phyloP scores from a whole-genome alignment of 2,888 invertebrate species.

The Apeira syringaria region DNA sequence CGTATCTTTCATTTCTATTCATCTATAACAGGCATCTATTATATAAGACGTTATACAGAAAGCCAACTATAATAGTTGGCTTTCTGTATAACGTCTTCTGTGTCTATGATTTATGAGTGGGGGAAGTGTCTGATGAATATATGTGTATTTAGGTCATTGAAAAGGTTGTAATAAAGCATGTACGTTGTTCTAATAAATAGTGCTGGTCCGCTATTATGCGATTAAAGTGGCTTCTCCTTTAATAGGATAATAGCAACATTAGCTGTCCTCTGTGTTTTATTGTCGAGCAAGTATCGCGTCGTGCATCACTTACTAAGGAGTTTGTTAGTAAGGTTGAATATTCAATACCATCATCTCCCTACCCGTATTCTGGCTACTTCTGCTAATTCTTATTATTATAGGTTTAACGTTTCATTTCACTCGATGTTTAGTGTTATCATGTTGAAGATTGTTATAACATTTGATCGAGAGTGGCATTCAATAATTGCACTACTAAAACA shows the following conservation, averaged over 20 bases:
- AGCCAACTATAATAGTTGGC: conserved; percentile 10
- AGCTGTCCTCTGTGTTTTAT: conserved; percentile 17
- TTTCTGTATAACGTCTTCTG: conserved; percentile 11
- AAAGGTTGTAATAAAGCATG: conserved; percentile 49
- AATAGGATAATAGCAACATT: conserved; percentile 38
- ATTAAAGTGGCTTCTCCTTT: conserved; percentile 41
- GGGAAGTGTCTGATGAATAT: conserved; percentile 54
- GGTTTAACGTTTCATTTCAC: no score
- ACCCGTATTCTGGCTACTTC: no score
- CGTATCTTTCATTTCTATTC: not conserved
- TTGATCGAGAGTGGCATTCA: no score
- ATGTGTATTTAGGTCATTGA: conserved; percentile 58
- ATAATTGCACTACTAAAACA: no score
- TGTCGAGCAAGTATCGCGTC: not conserved
- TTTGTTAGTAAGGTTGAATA: not conserved
- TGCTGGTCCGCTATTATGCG: conserved; percentile 43
- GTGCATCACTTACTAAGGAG: not conserved
- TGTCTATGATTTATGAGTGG: conserved; percentile 45
- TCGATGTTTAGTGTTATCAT: no score
- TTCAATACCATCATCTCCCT: no score
- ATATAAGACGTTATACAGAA: conserved; percentile 10
- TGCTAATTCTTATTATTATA: no score
- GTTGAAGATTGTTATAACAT: no score
- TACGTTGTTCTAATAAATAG: conserved; percentile 40
- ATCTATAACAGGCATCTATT: not conserved